A percentile compares a stretch with the other conserved stretches of the same genome.
Evolutionary conservation across 1,140 invertebrate species (phyloP).

Genomic region (Brachionus rotundiformis): DNA sequence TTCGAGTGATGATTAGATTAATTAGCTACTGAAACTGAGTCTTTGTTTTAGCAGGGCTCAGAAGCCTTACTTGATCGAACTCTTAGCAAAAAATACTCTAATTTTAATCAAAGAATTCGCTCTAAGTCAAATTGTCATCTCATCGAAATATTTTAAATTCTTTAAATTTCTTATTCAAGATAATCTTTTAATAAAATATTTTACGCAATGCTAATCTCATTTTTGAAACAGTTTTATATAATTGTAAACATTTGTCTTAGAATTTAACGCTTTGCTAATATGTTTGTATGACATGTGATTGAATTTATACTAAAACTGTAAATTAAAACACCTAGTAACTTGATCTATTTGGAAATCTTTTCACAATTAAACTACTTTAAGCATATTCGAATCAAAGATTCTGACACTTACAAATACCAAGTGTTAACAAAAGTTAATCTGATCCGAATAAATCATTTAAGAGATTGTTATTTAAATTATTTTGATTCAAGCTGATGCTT

Average conservation of each 20-base stretch:
- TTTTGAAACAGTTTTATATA: not conserved
- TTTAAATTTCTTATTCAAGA: slow-evolving; percentile 2
- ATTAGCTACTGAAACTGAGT: not conserved
- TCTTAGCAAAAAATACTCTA: not conserved
- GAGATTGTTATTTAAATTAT: not conserved
- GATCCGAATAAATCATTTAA: not conserved
- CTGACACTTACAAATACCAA: slow-evolving; percentile 1
- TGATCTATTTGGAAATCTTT: not conserved
- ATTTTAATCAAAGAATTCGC: not conserved
- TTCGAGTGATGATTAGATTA: not conserved
- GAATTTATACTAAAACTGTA: not conserved
- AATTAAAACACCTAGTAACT: not conserved
- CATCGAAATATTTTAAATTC: not conserved
- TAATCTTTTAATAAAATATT: not conserved
- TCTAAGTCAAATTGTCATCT: not conserved
- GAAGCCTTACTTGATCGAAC: not conserved
- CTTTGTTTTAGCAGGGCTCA: not conserved
- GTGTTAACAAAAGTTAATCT: not conserved
- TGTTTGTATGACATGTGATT: slow-evolving; percentile 3
- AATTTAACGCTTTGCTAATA: not conserved
- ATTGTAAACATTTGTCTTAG: not conserved
- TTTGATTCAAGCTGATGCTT: too few species aligned
- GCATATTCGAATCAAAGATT: not conserved
- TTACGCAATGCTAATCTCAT: slow-evolving; percentile 1
- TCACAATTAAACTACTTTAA: not conserved